Evolutionary conservation across 1,140 invertebrate species (phyloP).

Genomic region (Pissodes strobi): DNA sequence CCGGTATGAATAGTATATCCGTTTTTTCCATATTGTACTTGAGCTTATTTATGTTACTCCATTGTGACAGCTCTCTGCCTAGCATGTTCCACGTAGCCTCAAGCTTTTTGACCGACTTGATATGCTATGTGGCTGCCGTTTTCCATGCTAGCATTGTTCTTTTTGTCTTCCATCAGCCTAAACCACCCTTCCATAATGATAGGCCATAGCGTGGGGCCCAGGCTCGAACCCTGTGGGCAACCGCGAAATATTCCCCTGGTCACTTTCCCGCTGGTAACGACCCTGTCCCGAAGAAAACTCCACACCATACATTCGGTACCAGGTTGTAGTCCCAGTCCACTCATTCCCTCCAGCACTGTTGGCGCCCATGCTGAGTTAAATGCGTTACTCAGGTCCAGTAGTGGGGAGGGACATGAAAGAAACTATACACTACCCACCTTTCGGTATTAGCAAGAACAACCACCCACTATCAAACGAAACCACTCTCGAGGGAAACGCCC

Average conservation of each 20-base stretch:
- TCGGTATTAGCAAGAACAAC: too few species aligned
- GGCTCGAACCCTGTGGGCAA: conserved; percentile 40
- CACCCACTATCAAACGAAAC: too few species aligned
- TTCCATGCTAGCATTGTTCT: conserved; percentile 11
- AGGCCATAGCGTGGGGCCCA: conserved; percentile 38
- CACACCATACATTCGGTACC: background rate
- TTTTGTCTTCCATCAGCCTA: conserved; percentile 12
- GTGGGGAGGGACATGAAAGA: too few species aligned
- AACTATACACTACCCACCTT: too few species aligned
- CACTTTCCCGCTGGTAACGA: too few species aligned
- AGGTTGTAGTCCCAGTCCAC: background rate
- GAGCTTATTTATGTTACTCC: conserved; percentile 6
- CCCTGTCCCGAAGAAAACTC: conserved; percentile 21
- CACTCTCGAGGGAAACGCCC: too few species aligned
- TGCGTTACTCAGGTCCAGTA: conserved; percentile 30
- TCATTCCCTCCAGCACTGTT: background rate
- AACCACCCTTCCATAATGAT: conserved; percentile 37
- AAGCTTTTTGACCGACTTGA: conserved; percentile 19
- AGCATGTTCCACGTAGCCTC: conserved; percentile 21
- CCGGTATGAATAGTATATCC: conserved; percentile 24
- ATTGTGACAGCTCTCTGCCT: conserved; percentile 9
- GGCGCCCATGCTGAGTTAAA: conserved; percentile 27
- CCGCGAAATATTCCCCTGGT: conserved; percentile 30
- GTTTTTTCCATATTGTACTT: conserved; percentile 37
- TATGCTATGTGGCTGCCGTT: background rate